Evolutionary conservation across 2,797 vertebrate species (phyloP), one percentile per base, ranked within the genome.

Genomic region (Lemur catta): DNA sequence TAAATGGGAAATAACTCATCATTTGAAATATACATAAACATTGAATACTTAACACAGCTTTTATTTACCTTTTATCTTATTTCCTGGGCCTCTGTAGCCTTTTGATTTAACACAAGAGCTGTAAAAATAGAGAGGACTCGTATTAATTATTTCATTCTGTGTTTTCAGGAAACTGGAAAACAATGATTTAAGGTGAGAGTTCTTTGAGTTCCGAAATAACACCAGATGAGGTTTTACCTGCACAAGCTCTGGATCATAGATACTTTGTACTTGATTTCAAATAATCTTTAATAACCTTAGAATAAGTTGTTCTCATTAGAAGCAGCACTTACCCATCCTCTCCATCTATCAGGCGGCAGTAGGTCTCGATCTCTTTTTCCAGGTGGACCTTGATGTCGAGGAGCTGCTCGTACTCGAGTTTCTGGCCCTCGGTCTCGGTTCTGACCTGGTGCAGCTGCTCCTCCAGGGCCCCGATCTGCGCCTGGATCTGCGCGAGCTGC

Each of bases 401-500:
- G 13, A 98, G 98, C 33, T 97, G 97, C 59, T 97, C 94, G 0
- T 98, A 96, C 22, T 98, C 97, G 0, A 98, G 94, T 30, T 98
- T 96, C 97, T 98, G 98, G 33, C 97, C 97, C 89, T 98, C 97
- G 0, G 97, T 98, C 59, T 98, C 98, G 0, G 91, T 97, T n/a
- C 98, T 96, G 76, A 98, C 96, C 92, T 98, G 97, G 65, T 98
- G 98, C 79, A 98, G 95, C 92, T 98, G 97, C 61, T 97, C 95
- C 69, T 98, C 98, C 78, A 98, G 87, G 81, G 96, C 89, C 15
- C 96, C 80, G 5, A 98, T 96, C 96, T 97, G 97, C 33, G 95
- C 97, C 91, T 98, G 98, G 93, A 98, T 97, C 82, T 98, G 93
- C 0, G 97, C 95, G 57, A 98, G 96, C 85, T 98, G 98, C 0